A percentile compares a stretch with the other conserved stretches of the same genome.
phyloP scores from a whole-genome alignment of 1,140 invertebrate species.

The Pristionchus pacificus region DNA sequence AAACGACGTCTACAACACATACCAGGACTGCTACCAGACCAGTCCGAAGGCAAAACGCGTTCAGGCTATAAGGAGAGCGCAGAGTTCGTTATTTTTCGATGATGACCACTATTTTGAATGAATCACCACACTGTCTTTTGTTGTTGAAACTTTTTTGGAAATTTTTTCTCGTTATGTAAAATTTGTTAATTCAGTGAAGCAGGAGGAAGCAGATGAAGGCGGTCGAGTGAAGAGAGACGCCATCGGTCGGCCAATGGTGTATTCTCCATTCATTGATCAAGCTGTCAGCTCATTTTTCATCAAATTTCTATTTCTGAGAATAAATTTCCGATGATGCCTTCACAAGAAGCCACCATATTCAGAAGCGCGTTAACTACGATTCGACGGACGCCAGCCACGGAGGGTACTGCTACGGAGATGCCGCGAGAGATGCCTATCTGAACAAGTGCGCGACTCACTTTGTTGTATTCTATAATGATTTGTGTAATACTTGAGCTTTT shows the following conservation, averaged over 20 bases:
- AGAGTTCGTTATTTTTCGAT: too few relatives aligned
- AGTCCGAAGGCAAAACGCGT: too few relatives aligned
- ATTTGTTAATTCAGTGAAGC: too few relatives aligned
- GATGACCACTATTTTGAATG: too few relatives aligned
- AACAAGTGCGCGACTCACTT: not conserved
- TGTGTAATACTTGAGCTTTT: not conserved
- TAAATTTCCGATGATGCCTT: not conserved
- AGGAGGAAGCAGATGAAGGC: too few relatives aligned
- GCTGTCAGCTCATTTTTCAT: too few relatives aligned
- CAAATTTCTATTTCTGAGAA: too few relatives aligned
- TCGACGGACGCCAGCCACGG: constrained; percentile 34
- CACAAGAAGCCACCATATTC: constrained; percentile 3
- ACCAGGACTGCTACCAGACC: constrained; percentile 34
- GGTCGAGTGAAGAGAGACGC: not conserved
- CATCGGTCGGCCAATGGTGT: not conserved
- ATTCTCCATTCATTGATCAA: not conserved
- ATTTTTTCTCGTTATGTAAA: not conserved
- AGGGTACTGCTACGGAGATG: constrained; percentile 33
- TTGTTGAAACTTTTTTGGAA: not conserved
- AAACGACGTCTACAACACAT: constrained; percentile 40
- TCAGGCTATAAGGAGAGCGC: too few relatives aligned
- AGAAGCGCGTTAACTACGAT: constrained; percentile 51
- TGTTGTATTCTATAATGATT: not conserved
- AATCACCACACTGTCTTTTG: too few relatives aligned
- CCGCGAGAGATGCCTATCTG: constrained; percentile 10